phyloP scores from a whole-genome alignment of 2,797 vertebrate genomes.

The Gobio occitaniae region DNA sequence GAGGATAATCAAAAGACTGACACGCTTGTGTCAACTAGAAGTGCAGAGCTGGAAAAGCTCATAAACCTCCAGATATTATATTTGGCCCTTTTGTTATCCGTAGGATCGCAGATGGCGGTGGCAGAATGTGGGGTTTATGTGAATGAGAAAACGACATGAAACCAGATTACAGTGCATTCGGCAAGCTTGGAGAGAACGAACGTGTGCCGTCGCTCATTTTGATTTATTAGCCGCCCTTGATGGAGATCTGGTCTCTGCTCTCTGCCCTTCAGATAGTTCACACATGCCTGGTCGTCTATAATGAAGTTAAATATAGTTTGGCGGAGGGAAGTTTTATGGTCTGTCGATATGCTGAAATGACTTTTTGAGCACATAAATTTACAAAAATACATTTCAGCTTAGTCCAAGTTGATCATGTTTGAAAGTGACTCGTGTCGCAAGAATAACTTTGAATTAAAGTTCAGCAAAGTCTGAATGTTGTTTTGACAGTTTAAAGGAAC shows the following conservation, averaged over 20 bases:
- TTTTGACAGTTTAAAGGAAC: not conserved
- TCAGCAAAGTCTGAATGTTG: not conserved
- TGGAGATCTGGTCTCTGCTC: constrained; percentile 46
- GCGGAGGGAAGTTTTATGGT: constrained; percentile 11
- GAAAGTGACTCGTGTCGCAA: constrained; percentile 17
- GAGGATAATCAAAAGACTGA: constrained; percentile 28
- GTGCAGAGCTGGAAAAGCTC: constrained; percentile 58
- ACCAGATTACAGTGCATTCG: constrained; percentile 47
- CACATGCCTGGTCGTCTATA: constrained; percentile 22
- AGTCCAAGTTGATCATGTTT: not conserved
- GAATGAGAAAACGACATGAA: constrained; percentile 52
- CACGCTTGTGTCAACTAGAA: constrained; percentile 43
- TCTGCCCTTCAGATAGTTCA: constrained; percentile 21
- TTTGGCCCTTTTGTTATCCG: constrained; percentile 68
- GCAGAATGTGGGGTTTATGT: constrained; percentile 69
- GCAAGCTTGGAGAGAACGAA: constrained; percentile 49
- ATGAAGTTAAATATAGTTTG: constrained; percentile 28
- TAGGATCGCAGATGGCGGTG: constrained; percentile 60
- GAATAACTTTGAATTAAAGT: not conserved
- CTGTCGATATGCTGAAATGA: constrained; percentile 19
- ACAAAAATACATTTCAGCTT: not conserved
- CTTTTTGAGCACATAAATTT: constrained; percentile 41
- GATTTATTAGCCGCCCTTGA: constrained; percentile 43
- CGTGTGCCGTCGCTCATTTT: constrained; percentile 45
- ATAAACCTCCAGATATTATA: constrained; percentile 65